Base-by-base conservation (phyloP, 2,113 vertebrate genomes). In the Hiodon alosoides region DNA sequence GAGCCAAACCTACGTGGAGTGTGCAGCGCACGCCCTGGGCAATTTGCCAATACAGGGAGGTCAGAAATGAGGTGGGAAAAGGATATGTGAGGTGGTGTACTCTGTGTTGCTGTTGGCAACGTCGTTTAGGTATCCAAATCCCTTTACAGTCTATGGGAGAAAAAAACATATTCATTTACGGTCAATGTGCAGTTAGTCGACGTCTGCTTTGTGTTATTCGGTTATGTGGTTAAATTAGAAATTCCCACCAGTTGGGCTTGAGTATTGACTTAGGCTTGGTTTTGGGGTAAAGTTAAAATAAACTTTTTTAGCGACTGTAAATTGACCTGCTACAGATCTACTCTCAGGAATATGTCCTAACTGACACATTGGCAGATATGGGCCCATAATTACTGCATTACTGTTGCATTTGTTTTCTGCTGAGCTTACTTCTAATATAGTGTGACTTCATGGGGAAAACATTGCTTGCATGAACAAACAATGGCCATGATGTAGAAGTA, bases 61-160 rank as follows among this genome's bases (percentile, higher is more conserved):
- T 11, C 4, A 6, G 67, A 13, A 52, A 17, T 10, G 66, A 53
- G 58, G 54, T 60, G 7, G 16, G 68, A 53, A 64, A 60, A 67
- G 78, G 80, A 76, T 77, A 81, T 77, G 75, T 71, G 67, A 82
- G 76, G 80, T 82, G 77, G 80, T 76, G 80, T 83, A 83, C 85
- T 53, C 72, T 73, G 71, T 80, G 87, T 89, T 89, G 79, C 72
- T 85, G 76, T 89, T 90, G 87, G 88, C 86, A 70, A 64, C 70
- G 14, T 55, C 65, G 17, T 71, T 79, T 71, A 82, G 72, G 54
- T 46, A 4, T 78, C 65, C 72, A 75, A 79, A 74, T 75, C 61
- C 74, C 54, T 1, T 74, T 67, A 78, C 80, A 85, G 47, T 59
- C 82, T 74, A 65, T 80, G 75, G 77, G 76, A 74, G 79, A 77